Percentiles rank a stretch among this genome's conserved stretches.
These are phyloP conservation scores for Cyclura pinguis DNA, from an alignment of 2,797 vertebrate genomes.

Conservation along the genomic window DNA sequence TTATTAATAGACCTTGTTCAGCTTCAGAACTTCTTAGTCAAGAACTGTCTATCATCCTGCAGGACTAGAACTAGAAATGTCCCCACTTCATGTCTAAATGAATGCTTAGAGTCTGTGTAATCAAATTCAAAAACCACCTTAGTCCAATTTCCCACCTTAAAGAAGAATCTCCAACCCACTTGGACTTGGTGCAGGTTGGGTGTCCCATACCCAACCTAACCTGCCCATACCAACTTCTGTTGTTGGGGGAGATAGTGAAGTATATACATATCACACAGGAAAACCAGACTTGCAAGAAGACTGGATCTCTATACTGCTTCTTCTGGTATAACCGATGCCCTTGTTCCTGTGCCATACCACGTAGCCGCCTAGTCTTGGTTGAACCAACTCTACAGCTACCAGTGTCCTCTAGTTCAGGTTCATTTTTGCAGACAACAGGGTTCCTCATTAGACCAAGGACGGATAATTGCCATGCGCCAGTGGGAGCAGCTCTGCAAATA, in stretches of 20 bases:
- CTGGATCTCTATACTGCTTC: neutral
- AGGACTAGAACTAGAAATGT: neutral
- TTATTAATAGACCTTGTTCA: neutral
- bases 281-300: neutral
- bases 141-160: neutral
- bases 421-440: too few relatives aligned
- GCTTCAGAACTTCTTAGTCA: neutral
- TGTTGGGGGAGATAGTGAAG: neutral
- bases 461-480: too few relatives aligned
- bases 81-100: neutral
- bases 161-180: neutral
- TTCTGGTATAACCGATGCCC: neutral
- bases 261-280: neutral
- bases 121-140: neutral
- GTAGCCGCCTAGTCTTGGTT: neutral
- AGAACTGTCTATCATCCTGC: too few relatives aligned
- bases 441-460: too few relatives aligned
- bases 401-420: neutral
- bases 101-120: neutral
- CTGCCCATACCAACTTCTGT: neutral
- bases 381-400: neutral
- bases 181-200: neutral
- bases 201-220: fast-evolving
- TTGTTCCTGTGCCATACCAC: neutral
- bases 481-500: too few relatives aligned